These are phyloP conservation scores for Mastacembelus armatus DNA, from an alignment of 2,797 vertebrate genomes.

Conservation along the genomic window DNA sequence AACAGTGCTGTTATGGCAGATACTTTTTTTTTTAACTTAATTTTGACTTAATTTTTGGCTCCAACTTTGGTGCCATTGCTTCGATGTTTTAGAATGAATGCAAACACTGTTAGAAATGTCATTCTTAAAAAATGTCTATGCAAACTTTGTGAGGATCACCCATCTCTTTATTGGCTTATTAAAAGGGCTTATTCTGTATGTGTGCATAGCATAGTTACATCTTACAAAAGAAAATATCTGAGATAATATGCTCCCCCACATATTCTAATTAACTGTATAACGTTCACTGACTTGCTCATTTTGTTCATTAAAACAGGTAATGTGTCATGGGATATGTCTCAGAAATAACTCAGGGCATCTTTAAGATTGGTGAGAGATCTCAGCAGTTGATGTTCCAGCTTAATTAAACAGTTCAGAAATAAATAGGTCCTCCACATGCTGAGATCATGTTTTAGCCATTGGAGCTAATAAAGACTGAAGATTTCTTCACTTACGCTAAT, in stretches of 20 bases:
- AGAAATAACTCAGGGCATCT: conserved; percentile 65
- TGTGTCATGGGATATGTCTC: conserved; percentile 65
- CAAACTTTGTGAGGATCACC: background rate
- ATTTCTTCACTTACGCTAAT: conserved; percentile 51
- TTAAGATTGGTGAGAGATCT: conserved; percentile 55
- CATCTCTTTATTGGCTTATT: no score
- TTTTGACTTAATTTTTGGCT: no score
- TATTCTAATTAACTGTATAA: conserved; percentile 66
- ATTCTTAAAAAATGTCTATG: no score
- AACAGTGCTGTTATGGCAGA: background rate
- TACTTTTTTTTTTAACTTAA: background rate
- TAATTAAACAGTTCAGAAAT: conserved; percentile 76
- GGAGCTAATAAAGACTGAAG: conserved; percentile 2
- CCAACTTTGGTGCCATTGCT: background rate
- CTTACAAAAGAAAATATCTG: conserved; percentile 21
- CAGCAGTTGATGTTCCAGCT: conserved; percentile 63
- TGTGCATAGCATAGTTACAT: conserved; percentile 24
- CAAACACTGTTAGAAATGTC: background rate
- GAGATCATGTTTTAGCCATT: conserved; percentile 32
- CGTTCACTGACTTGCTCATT: conserved; percentile 60
- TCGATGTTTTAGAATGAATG: background rate
- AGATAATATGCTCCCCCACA: conserved; percentile 28
- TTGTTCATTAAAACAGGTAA: conserved; percentile 74
- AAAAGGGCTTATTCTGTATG: background rate
- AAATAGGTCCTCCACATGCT: conserved; percentile 61